Evolutionary conservation across 2,888 invertebrate species (phyloP).

Genomic region (Mythimna albipuncta): DNA sequence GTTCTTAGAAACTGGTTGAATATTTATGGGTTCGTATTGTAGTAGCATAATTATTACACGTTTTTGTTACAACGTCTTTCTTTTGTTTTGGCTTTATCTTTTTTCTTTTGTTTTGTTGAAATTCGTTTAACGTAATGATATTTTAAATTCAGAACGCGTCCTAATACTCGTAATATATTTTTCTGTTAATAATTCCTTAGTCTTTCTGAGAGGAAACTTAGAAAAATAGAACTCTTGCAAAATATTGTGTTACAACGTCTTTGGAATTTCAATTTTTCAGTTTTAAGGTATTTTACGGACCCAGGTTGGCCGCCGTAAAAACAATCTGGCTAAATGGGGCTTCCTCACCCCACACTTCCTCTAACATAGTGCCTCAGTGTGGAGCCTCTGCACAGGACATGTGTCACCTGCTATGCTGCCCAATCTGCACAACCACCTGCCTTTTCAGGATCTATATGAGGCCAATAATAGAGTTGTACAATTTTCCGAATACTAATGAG

Average conservation of each 20-base stretch:
- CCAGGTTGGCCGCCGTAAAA: no score
- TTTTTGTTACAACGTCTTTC: conserved; percentile 20
- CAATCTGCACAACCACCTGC: no score
- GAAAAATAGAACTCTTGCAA: neutral
- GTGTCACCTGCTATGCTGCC: no score
- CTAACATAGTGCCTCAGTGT: no score
- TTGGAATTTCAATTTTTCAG: conserved; percentile 8
- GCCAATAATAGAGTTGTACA: no score
- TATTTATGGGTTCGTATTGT: conserved; percentile 49
- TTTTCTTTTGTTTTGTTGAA: conserved; percentile 25
- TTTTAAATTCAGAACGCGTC: conserved; percentile 31
- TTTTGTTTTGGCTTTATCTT: conserved; percentile 10
- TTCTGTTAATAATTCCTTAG: conserved; percentile 6
- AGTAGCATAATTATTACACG: conserved; percentile 52
- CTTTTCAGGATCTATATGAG: no score
- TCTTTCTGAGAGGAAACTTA: neutral
- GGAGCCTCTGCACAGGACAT: no score
- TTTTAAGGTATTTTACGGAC: neutral
- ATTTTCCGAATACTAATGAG: no score
- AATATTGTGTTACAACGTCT: neutral
- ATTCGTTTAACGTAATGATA: conserved; percentile 20
- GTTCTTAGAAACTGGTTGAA: conserved; percentile 49
- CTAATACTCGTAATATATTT: neutral
- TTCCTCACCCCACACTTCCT: no score
- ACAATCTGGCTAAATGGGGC: no score